Evolutionary conservation across 2,113 vertebrate species (phyloP).

Genomic region (Heteronetta atricapilla): DNA sequence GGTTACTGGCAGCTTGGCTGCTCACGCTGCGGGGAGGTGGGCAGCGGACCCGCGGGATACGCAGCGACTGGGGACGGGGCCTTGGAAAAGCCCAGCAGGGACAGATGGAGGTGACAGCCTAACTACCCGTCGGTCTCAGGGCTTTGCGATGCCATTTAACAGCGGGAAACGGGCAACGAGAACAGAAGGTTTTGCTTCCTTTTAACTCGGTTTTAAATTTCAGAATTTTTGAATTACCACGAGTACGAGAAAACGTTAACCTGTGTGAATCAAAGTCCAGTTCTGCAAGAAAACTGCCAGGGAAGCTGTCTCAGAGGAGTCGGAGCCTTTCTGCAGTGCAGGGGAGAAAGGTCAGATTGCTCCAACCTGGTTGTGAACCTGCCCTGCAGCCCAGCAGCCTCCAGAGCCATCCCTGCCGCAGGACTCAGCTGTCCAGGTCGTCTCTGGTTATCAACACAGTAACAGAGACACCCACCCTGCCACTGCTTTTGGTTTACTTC

Average conservation of each 20-base stretch:
- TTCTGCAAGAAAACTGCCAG: neutral
- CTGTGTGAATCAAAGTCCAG: neutral
- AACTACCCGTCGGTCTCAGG: neutral
- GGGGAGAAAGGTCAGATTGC: neutral
- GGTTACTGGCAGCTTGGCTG: neutral
- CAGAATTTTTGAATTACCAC: fast-evolving
- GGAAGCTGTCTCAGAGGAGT: neutral
- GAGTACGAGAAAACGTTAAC: neutral
- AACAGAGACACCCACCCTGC: neutral
- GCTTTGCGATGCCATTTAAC: neutral
- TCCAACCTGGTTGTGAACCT: neutral
- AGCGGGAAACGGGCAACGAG: neutral
- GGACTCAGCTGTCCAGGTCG: neutral
- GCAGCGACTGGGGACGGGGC: fast-evolving
- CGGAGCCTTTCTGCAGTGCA: neutral
- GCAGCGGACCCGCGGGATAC: neutral
- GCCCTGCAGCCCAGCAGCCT: neutral
- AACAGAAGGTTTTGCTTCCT: neutral
- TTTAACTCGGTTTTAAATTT: neutral
- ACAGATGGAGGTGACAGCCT: neutral
- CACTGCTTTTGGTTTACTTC: neutral
- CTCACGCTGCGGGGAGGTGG: neutral
- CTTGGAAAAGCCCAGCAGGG: neutral
- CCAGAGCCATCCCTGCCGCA: neutral
- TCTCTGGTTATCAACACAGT: neutral